These are phyloP conservation scores for Montipora capricornis DNA, from an alignment of 64 coral and sea anemone species.

Conservation along the genomic window DNA sequence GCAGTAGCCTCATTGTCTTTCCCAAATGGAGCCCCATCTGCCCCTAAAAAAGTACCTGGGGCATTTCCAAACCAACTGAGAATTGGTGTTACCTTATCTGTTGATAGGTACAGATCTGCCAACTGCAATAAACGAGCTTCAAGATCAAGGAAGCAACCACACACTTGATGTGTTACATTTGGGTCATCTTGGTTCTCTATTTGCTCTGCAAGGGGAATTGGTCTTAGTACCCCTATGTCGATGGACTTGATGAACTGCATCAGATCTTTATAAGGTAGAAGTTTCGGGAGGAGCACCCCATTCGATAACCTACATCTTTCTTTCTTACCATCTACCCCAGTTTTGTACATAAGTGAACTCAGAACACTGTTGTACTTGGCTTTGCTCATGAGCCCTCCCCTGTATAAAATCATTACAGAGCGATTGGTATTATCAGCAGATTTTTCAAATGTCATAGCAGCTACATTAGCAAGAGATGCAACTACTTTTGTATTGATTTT, in stretches of 20 bases:
- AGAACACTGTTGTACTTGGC: too few species aligned
- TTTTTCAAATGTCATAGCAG: conserved; percentile 74
- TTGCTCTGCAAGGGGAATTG: conserved; percentile 33
- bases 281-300: too few species aligned
- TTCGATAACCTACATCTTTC: conserved; percentile 20
- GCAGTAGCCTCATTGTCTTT: conserved; percentile 72
- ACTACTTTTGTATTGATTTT: conserved; percentile 53
- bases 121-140: conserved; percentile 76
- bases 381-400: too few species aligned
- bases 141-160: conserved; percentile 62
- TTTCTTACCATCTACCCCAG: conserved; percentile 2
- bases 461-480: conserved; percentile 61
- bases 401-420: not conserved
- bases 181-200: conserved; percentile 43
- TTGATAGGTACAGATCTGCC: conserved; percentile 71
- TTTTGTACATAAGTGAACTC: too few species aligned
- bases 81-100: conserved; percentile 64
- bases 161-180: conserved; percentile 39
- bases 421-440: conserved; percentile 60
- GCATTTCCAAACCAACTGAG: conserved; percentile 79
- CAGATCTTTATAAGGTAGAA: too few species aligned
- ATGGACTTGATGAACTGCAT: too few species aligned
- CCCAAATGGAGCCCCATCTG: conserved; percentile 87
- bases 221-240: too few species aligned
- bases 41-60: conserved; percentile 45